A percentile compares a stretch with the other conserved stretches of the same genome.
Conservation (phyloP, 2,888 invertebrate species). For the Gari tellinella region DNA sequence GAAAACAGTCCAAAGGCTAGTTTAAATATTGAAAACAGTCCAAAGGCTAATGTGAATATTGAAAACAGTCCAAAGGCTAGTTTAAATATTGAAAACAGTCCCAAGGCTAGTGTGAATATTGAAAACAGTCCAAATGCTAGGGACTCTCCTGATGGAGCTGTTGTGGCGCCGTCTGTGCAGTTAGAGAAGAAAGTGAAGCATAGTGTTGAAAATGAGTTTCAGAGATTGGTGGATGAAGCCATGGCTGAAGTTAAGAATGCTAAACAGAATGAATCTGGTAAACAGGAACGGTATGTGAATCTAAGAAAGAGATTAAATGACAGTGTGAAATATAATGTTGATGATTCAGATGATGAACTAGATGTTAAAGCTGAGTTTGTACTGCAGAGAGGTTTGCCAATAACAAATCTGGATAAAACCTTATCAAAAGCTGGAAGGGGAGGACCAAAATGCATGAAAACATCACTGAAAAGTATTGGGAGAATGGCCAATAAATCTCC, state of each 20-base stretch:
- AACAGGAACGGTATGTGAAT: slow-evolving; percentile 33
- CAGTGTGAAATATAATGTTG: slow-evolving; percentile 47
- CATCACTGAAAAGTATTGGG: slow-evolving; percentile 9
- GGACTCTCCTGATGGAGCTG: too few species aligned
- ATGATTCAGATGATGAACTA: slow-evolving; percentile 49
- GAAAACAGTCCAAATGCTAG: too few species aligned
- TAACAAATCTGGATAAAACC: slow-evolving; percentile 24
- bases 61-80: too few species aligned
- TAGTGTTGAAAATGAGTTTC: slow-evolving; percentile 59
- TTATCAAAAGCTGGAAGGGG: slow-evolving; percentile 4
- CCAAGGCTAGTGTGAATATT: too few species aligned
- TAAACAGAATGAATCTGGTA: slow-evolving; percentile 34
- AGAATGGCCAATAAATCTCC: slow-evolving; percentile 4
- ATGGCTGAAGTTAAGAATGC: slow-evolving; percentile 49
- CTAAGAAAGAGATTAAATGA: slow-evolving; percentile 47
- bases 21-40: too few species aligned
- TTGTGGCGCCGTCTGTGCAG: neutral
- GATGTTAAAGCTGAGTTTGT: slow-evolving; percentile 6
- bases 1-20: too few species aligned
- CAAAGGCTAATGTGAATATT: too few species aligned
- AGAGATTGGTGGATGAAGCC: slow-evolving; percentile 53
- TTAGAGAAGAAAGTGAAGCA: slow-evolving; percentile 39
- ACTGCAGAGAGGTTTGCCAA: neutral
- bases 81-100: too few species aligned
- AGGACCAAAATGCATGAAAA: slow-evolving; percentile 18